These are phyloP conservation scores for Bembecia ichneumoniformis DNA, from an alignment of 2,888 invertebrate species.

Conservation along the genomic window DNA sequence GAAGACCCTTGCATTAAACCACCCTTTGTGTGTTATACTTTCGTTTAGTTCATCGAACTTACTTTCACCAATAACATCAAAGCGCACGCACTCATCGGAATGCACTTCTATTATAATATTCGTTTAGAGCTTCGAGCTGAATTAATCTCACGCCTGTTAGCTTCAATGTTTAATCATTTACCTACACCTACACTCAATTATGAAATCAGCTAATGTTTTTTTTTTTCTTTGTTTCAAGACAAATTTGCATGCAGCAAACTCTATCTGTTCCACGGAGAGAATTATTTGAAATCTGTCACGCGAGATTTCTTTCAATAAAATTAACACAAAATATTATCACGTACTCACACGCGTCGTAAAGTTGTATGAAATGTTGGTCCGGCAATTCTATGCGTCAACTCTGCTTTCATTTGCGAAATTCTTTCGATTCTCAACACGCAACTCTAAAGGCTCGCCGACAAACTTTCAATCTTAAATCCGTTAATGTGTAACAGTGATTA, in stretches of 20 bases:
- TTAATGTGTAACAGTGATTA: slow-evolving; percentile 8
- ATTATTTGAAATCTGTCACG: too few species aligned
- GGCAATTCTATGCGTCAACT: not conserved
- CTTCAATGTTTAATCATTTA: too few species aligned
- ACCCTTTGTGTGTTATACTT: slow-evolving; percentile 43
- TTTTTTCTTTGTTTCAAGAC: too few species aligned
- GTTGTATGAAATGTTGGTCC: slow-evolving; percentile 3
- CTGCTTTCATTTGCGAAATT: slow-evolving; percentile 16
- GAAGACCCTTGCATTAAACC: slow-evolving; percentile 29
- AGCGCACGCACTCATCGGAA: slow-evolving; percentile 55
- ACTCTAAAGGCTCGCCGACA: slow-evolving; percentile 9
- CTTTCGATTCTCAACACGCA: slow-evolving; percentile 17
- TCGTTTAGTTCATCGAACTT: slow-evolving; percentile 69
- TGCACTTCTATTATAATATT: slow-evolving; percentile 53
- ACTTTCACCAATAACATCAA: slow-evolving; percentile 57
- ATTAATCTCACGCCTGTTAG: slow-evolving; percentile 1
- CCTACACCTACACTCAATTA: too few species aligned
- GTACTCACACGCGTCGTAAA: too few species aligned
- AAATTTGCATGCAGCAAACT: too few species aligned
- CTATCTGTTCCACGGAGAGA: too few species aligned
- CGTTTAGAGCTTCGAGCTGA: slow-evolving; percentile 42
- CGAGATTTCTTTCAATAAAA: too few species aligned
- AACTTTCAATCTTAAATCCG: slow-evolving; percentile 23
- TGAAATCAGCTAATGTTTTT: too few species aligned
- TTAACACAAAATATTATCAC: too few species aligned